These are phyloP conservation scores for Limnephilus lunatus DNA, from an alignment of 2,888 invertebrate genomes.

Conservation along the genomic window DNA sequence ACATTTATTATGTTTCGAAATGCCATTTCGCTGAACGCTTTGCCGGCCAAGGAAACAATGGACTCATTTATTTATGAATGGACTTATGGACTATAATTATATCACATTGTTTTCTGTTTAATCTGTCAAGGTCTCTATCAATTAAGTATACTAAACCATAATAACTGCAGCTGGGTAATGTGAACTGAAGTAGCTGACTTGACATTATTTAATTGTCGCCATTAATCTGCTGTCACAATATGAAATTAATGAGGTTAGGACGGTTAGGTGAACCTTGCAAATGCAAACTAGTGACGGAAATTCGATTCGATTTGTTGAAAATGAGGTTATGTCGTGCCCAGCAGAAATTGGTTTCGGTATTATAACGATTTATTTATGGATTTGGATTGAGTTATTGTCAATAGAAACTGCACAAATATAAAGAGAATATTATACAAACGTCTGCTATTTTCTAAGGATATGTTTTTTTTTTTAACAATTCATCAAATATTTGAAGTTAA, in stretches of 20 bases:
- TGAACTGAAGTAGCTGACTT: neutral
- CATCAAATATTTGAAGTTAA: too few relatives aligned
- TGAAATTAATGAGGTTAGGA: neutral
- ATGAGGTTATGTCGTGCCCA: neutral
- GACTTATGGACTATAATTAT: neutral
- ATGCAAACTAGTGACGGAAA: neutral
- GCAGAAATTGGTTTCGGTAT: neutral
- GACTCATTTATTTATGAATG: neutral
- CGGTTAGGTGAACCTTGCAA: neutral
- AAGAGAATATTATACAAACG: neutral
- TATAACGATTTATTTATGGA: neutral
- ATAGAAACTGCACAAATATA: neutral
- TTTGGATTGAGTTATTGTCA: neutral
- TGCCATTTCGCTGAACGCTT: neutral
- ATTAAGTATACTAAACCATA: neutral
- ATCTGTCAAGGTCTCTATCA: neutral
- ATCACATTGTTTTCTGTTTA: neutral
- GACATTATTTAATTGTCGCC: neutral
- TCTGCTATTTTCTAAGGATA: too few relatives aligned
- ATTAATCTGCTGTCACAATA: neutral
- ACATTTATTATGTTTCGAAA: neutral
- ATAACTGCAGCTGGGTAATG: neutral
- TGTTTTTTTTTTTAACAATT: too few relatives aligned
- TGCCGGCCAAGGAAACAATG: neutral
- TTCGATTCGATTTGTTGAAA: neutral